Conservation (phyloP, 1,140 invertebrate species). For the Drosophila sechellia region DNA sequence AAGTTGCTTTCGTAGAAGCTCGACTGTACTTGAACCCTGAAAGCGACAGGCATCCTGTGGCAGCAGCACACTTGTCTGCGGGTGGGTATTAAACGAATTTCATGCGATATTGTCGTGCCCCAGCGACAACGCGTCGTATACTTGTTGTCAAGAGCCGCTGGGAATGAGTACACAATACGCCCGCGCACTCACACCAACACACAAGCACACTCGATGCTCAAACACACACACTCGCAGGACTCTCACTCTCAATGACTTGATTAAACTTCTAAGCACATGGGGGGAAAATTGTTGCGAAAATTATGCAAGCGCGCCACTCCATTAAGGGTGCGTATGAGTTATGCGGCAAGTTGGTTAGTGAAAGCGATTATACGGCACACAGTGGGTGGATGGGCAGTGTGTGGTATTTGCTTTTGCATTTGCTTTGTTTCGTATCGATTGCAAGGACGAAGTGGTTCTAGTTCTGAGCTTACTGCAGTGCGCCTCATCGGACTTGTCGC, state of each 20-base stretch:
- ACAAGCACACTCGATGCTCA: conserved; percentile 16
- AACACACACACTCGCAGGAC: conserved; percentile 14
- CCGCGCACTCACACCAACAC: neutral
- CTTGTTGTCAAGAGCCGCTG: conserved; percentile 53
- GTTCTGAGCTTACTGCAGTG: conserved; percentile 85
- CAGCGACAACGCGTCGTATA: conserved; percentile 61
- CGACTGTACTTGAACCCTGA: conserved; percentile 12
- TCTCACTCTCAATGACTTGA: conserved; percentile 68
- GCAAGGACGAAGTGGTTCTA: conserved; percentile 8
- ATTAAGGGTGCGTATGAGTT: conserved; percentile 65
- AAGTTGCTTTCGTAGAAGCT: conserved; percentile 1
- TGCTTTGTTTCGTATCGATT: conserved; percentile 2
- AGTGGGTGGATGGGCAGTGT: neutral
- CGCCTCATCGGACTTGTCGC: conserved; percentile 89
- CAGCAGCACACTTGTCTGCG: conserved; percentile 14
- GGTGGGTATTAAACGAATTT: conserved; percentile 58
- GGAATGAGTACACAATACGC: conserved; percentile 40
- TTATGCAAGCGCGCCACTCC: conserved; percentile 73
- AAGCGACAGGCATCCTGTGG: neutral
- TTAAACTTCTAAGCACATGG: conserved; percentile 54
- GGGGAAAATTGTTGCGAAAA: conserved; percentile 62
- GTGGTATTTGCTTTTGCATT: neutral
- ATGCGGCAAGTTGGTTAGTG: conserved; percentile 48
- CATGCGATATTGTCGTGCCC: conserved; percentile 55
- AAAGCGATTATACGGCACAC: conserved; percentile 26